Evolutionary conservation across 2,113 vertebrate species (phyloP).

Genomic region (Paraplagusia blochii): DNA sequence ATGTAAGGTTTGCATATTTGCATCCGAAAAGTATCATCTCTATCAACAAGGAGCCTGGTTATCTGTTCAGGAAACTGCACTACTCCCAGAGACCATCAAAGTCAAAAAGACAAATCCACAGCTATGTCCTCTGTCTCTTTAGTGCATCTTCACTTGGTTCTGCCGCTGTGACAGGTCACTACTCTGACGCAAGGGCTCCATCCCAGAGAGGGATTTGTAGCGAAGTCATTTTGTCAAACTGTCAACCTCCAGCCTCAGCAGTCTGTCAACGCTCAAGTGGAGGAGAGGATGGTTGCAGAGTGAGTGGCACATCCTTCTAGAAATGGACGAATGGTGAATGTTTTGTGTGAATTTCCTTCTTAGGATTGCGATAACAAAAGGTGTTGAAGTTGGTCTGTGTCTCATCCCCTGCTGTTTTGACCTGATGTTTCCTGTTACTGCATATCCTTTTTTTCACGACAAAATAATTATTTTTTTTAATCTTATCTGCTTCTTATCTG

Average conservation of each 20-base stretch:
- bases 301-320: conserved; percentile 25
- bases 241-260: conserved; percentile 32
- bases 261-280: conserved; percentile 20
- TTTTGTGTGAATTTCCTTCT: no score
- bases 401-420: no score
- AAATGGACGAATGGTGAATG: conserved; percentile 17
- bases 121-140: conserved; percentile 18
- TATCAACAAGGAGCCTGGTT: no score
- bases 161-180: conserved; percentile 32
- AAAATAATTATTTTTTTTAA: no score
- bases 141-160: background rate
- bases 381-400: no score
- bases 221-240: conserved; percentile 54
- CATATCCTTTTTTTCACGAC: no score
- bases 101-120: conserved; percentile 8
- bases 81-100: background rate
- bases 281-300: conserved; percentile 12
- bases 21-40: no score
- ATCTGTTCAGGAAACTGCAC: background rate
- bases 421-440: no score
- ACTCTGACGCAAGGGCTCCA: conserved; percentile 37
- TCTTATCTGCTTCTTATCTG: no score
- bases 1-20: no score
- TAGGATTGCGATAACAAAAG: no score
- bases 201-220: conserved; percentile 20